These are phyloP conservation scores for Apis mellifera DNA, from an alignment of 1,140 invertebrate species.

Conservation along the genomic window DNA sequence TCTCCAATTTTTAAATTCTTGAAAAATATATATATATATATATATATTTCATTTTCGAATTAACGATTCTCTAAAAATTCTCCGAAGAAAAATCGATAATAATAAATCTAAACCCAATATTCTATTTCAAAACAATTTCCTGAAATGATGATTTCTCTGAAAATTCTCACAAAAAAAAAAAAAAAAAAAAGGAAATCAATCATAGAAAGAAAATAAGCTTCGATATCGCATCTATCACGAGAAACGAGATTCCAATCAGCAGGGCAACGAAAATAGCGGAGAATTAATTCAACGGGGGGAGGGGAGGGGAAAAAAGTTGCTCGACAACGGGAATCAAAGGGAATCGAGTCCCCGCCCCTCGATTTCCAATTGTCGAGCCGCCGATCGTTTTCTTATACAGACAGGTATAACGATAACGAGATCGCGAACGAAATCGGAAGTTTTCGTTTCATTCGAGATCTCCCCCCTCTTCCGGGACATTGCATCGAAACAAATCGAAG, in stretches of 20 bases:
- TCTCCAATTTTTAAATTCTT: too few species aligned
- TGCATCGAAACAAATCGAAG: not conserved
- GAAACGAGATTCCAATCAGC: not conserved
- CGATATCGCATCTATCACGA: not conserved
- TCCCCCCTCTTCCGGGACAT: not conserved
- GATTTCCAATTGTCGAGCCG: conserved; percentile 10
- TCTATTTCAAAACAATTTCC: not conserved
- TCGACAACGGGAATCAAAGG: not conserved
- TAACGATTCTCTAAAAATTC: too few species aligned
- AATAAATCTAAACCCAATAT: not conserved
- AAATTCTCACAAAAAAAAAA: not conserved
- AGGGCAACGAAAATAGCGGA: not conserved
- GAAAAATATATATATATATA: too few species aligned
- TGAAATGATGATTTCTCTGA: not conserved
- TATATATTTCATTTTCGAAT: too few species aligned
- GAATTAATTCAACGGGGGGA: not conserved
- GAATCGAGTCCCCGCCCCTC: not conserved
- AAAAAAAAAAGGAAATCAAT: not conserved
- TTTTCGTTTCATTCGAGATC: not conserved
- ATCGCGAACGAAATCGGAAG: conserved; percentile 14
- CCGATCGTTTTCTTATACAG: not conserved
- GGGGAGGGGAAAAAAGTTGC: not conserved
- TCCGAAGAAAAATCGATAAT: not conserved
- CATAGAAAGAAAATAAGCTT: not conserved
- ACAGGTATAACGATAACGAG: conserved; percentile 10